These are phyloP conservation scores for Paracanthobrama guichenoti DNA, from an alignment of 2,113 vertebrate species.

Conservation along the genomic window DNA sequence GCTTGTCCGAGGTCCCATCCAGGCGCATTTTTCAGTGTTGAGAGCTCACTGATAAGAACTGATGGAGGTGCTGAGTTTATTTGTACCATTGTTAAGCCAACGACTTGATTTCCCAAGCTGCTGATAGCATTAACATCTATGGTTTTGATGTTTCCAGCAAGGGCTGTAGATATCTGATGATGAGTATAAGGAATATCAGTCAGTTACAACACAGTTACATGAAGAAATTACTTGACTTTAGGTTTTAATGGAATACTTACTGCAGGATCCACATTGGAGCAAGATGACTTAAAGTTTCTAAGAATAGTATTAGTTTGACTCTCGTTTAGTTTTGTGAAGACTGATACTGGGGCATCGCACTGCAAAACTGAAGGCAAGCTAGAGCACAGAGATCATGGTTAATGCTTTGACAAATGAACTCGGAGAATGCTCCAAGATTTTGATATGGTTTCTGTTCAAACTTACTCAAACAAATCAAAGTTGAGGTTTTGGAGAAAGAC, in stretches of 20 bases:
- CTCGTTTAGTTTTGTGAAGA: slow-evolving; percentile 29
- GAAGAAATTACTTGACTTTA: neutral
- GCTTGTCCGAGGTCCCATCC: slow-evolving; percentile 46
- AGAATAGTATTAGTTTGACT: slow-evolving; percentile 9
- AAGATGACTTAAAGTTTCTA: slow-evolving; percentile 36
- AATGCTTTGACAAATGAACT: neutral
- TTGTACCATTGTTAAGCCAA: slow-evolving; percentile 33
- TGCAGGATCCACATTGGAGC: slow-evolving; percentile 29
- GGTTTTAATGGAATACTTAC: slow-evolving; percentile 14
- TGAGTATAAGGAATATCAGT: neutral
- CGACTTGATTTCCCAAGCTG: slow-evolving; percentile 13
- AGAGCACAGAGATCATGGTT: neutral
- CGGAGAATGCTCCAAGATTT: neutral
- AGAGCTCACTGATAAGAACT: slow-evolving; percentile 18
- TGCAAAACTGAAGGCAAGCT: slow-evolving; percentile 51
- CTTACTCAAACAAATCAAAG: slow-evolving; percentile 46
- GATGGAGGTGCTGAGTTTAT: neutral
- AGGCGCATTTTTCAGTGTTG: neutral
- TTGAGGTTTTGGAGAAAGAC: slow-evolving; percentile 45
- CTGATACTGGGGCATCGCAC: slow-evolving; percentile 39
- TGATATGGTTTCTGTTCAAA: neutral
- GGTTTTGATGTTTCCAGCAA: neutral
- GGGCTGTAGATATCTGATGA: slow-evolving; percentile 40
- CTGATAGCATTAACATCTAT: neutral
- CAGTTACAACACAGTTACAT: neutral